A percentile compares a stretch with the other conserved stretches of the same genome.
phyloP scores from a whole-genome alignment of 2,797 vertebrate genomes.

The Centroberyx gerrardi region DNA sequence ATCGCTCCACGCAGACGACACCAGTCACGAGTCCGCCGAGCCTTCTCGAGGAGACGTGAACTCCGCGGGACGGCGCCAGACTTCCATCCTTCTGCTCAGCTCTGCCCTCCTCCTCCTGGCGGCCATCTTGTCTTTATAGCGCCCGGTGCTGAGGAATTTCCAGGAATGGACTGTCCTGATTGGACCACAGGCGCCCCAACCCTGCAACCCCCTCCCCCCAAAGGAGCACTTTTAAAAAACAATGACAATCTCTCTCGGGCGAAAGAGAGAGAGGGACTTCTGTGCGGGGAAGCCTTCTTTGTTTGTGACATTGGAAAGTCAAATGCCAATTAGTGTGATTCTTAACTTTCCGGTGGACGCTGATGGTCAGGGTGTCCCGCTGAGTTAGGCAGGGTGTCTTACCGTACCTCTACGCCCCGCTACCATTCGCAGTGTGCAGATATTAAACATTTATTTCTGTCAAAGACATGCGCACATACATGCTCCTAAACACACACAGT shows the following conservation, averaged over 20 bases:
- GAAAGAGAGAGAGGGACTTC: slow-evolving; percentile 86
- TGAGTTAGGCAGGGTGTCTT: slow-evolving; percentile 36
- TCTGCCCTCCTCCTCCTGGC: slow-evolving; percentile 91
- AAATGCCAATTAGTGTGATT: slow-evolving; percentile 89
- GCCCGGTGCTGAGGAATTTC: slow-evolving; percentile 62
- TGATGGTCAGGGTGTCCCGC: slow-evolving; percentile 31
- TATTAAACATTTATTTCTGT: slow-evolving; percentile 43
- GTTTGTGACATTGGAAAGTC: slow-evolving; percentile 83
- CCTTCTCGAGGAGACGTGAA: slow-evolving; percentile 93
- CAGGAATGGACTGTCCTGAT: slow-evolving; percentile 67
- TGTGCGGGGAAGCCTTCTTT: slow-evolving; percentile 76
- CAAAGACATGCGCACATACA: slow-evolving; percentile 45
- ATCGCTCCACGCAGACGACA: slow-evolving; percentile 89
- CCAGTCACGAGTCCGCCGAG: slow-evolving; percentile 96
- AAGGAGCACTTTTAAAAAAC: slow-evolving; percentile 87
- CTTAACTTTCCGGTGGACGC: slow-evolving; percentile 80
- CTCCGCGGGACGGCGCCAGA: slow-evolving; percentile 84
- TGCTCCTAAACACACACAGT: slow-evolving; percentile 48
- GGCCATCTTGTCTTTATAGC: slow-evolving; percentile 96
- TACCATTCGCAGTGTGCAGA: slow-evolving; percentile 57
- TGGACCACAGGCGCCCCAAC: slow-evolving; percentile 65
- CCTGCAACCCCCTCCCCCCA: slow-evolving; percentile 64
- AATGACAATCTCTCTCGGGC: slow-evolving; percentile 84
- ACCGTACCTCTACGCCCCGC: slow-evolving; percentile 45
- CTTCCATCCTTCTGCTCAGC: slow-evolving; percentile 88